phyloP scores from a whole-genome alignment of 2,888 invertebrate genomes.

The Ephialtes manifestator region DNA sequence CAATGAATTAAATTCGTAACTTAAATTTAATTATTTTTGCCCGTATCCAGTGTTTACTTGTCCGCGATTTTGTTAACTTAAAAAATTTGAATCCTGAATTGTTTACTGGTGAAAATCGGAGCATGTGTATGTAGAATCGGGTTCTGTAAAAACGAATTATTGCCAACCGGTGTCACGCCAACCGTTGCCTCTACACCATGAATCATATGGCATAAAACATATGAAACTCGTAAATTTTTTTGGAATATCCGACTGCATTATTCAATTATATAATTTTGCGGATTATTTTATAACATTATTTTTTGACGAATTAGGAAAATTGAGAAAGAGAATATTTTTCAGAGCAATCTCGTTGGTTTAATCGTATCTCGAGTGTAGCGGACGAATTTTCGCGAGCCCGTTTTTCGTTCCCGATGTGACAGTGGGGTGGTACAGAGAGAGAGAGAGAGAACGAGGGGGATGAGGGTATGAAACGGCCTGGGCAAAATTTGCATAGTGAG shows the following conservation, averaged over 20 bases:
- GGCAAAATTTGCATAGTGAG: constrained; percentile 63
- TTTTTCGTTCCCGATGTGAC: constrained; percentile 27
- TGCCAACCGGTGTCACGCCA: too few relatives aligned
- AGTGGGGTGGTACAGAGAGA: not conserved
- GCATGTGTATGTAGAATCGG: too few relatives aligned
- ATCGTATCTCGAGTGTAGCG: constrained; percentile 16
- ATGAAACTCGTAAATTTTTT: too few relatives aligned
- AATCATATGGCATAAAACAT: too few relatives aligned
- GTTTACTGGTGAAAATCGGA: too few relatives aligned
- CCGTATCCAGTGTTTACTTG: too few relatives aligned
- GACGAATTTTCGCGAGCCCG: constrained; percentile 7
- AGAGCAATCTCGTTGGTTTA: constrained; percentile 1
- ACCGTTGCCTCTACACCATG: too few relatives aligned
- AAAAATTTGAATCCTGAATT: too few relatives aligned
- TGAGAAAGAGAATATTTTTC: not conserved
- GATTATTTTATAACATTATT: not conserved
- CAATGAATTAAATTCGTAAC: too few relatives aligned
- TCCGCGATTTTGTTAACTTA: too few relatives aligned
- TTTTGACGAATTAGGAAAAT: not conserved
- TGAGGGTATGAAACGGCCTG: constrained; percentile 44
- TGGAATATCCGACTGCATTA: not conserved
- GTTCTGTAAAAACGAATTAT: too few relatives aligned
- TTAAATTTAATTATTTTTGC: too few relatives aligned
- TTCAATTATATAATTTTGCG: not conserved
- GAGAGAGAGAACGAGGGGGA: not conserved